Conservation (phyloP, 64 coral and sea anemone species). For the Stichodactyla helianthus region DNA sequence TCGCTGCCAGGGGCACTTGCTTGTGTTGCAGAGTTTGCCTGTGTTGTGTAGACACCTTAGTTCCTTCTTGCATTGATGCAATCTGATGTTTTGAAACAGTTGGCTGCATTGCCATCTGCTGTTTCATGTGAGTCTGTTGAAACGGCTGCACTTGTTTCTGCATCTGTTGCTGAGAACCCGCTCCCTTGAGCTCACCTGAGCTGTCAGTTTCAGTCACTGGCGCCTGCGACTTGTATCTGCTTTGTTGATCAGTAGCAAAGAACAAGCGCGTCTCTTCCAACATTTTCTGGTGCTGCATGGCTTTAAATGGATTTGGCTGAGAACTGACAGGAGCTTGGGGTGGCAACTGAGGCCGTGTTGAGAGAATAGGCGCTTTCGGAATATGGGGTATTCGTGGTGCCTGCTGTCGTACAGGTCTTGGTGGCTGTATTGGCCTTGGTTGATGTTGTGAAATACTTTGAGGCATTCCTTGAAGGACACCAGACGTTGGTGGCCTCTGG, state of each 20-base stretch:
- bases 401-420: constrained; percentile 30
- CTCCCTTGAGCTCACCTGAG: constrained; percentile 19
- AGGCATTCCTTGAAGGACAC: constrained; percentile 45
- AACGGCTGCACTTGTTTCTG: background rate
- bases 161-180: constrained; percentile 4
- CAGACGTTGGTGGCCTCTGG: constrained; percentile 69
- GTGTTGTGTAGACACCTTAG: background rate
- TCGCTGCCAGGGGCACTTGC: constrained; percentile 17
- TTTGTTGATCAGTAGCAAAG: constrained; percentile 54
- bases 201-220: constrained; percentile 9
- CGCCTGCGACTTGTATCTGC: background rate
- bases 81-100: background rate
- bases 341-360: background rate
- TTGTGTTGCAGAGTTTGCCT: constrained; percentile 3
- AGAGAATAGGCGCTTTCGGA: constrained; percentile 30
- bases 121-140: background rate
- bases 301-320: constrained; percentile 47
- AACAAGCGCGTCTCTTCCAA: constrained; percentile 74
- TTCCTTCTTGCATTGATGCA: background rate
- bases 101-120: constrained; percentile 1
- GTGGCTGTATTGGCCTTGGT: constrained; percentile 42
- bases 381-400: constrained; percentile 28
- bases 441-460: constrained; percentile 52
- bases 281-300: constrained; percentile 87
- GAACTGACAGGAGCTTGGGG: constrained; percentile 14